These are phyloP conservation scores for Acestrorhynchus altus DNA, from an alignment of 2,797 vertebrate species.

Conservation along the genomic window DNA sequence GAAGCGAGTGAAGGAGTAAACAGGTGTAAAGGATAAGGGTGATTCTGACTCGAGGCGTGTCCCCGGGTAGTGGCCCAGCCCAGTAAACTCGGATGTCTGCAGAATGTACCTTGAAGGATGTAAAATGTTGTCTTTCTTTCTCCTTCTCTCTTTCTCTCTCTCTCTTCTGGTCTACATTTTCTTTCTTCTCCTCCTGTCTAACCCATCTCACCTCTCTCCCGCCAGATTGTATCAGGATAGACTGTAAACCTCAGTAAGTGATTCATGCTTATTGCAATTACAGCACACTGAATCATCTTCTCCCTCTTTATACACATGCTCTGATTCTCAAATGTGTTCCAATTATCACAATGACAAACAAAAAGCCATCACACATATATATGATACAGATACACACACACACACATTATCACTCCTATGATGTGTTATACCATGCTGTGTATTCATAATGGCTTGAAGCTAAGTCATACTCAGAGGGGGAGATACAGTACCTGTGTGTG, in stretches of 20 bases:
- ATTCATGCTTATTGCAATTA: constrained; percentile 64
- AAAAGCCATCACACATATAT: background rate
- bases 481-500: constrained; percentile 57
- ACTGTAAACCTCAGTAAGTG: constrained; percentile 98
- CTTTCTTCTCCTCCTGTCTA: constrained; percentile 62
- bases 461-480: constrained; percentile 57
- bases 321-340: background rate
- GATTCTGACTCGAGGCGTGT: constrained; percentile 85
- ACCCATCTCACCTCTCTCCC: constrained; percentile 86
- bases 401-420: background rate
- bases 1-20: constrained; percentile 34
- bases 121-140: constrained; percentile 85
- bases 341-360: constrained; percentile 1
- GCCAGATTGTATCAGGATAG: constrained; percentile 97
- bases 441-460: constrained; percentile 52
- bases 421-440: constrained; percentile 30
- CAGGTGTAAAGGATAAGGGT: constrained; percentile 69
- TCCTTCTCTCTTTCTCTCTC: constrained; percentile 63
- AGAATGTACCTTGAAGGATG: constrained; percentile 96
- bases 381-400: background rate
- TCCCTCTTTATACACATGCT: background rate
- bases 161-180: constrained; percentile 66
- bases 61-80: constrained; percentile 89
- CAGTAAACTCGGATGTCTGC: constrained; percentile 82
- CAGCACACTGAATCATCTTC: constrained; percentile 31